phyloP scores from a whole-genome alignment of 2,888 invertebrate genomes.

The Hirtodrosophila histrioides region DNA sequence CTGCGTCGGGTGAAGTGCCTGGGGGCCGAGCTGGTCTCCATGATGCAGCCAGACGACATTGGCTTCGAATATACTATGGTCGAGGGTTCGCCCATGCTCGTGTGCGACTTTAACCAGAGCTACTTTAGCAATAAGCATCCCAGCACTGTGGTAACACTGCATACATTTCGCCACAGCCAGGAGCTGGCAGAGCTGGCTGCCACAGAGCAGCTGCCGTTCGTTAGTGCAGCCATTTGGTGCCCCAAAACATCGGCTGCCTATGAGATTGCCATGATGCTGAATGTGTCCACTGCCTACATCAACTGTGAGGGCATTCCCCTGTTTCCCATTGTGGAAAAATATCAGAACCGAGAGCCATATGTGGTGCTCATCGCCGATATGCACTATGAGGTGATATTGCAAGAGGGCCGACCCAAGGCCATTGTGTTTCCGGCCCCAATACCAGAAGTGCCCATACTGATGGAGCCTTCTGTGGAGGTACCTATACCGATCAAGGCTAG shows the following conservation, averaged over 20 bases:
- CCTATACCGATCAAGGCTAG: too few species aligned
- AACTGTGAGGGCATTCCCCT: constrained; percentile 48
- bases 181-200: constrained; percentile 38
- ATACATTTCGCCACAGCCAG: constrained; percentile 54
- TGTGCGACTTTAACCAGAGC: constrained; percentile 56
- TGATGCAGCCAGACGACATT: constrained; percentile 48
- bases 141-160: constrained; percentile 60
- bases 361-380: constrained; percentile 26
- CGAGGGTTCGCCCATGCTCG: constrained; percentile 52
- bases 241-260: constrained; percentile 54
- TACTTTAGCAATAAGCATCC: constrained; percentile 52
- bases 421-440: constrained; percentile 54
- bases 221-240: constrained; percentile 53
- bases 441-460: not conserved
- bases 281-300: constrained; percentile 36
- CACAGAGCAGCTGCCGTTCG: constrained; percentile 44
- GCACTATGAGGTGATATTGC: constrained; percentile 50
- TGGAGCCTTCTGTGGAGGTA: not conserved
- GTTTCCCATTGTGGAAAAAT: constrained; percentile 24
- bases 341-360: constrained; percentile 6
- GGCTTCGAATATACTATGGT: constrained; percentile 43
- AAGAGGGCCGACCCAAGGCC: constrained; percentile 5
- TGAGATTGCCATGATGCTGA: constrained; percentile 47
- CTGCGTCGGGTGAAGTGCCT: constrained; percentile 42
- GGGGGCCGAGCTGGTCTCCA: constrained; percentile 47